Evolutionary conservation across 1,140 invertebrate species (phyloP).

Genomic region (Philaenus spumarius): DNA sequence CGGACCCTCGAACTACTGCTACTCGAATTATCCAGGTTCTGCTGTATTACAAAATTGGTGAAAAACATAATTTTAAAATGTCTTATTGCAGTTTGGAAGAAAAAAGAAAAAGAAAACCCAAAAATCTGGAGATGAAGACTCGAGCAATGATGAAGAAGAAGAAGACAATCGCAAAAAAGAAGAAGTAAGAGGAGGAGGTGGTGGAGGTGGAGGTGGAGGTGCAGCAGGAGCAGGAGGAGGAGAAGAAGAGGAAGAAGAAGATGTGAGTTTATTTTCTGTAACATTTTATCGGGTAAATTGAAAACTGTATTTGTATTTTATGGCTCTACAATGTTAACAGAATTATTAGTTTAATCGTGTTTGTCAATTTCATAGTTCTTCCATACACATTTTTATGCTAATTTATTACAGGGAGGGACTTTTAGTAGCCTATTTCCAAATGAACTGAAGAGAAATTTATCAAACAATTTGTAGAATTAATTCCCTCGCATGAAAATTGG

Average conservation of each 20-base stretch:
- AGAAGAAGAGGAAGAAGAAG: conserved; percentile 40
- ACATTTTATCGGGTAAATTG: conserved; percentile 33
- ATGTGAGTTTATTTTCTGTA: no score
- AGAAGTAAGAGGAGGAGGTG: conserved; percentile 39
- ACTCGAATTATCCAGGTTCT: no score
- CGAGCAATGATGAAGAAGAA: conserved; percentile 28
- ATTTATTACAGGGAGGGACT: no score
- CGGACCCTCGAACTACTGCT: no score
- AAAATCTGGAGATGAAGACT: conserved; percentile 30
- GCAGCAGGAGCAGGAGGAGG: conserved; percentile 21
- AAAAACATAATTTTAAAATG: neutral
- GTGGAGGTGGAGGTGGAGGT: conserved; percentile 41
- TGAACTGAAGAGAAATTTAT: no score
- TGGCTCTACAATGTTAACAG: conserved; percentile 13
- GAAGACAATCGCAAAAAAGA: conserved; percentile 39
- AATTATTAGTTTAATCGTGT: no score
- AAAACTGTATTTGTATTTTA: conserved; percentile 29
- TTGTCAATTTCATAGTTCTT: no score
- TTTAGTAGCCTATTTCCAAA: no score
- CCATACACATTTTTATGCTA: no score
- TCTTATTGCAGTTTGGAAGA: conserved; percentile 63
- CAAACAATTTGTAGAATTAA: no score
- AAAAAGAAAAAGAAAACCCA: conserved; percentile 59
- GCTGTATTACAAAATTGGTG: conserved; percentile 23
- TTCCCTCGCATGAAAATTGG: no score